Base-by-base conservation (phyloP, 1,140 invertebrate species). In the Pseudoatta argentina region DNA sequence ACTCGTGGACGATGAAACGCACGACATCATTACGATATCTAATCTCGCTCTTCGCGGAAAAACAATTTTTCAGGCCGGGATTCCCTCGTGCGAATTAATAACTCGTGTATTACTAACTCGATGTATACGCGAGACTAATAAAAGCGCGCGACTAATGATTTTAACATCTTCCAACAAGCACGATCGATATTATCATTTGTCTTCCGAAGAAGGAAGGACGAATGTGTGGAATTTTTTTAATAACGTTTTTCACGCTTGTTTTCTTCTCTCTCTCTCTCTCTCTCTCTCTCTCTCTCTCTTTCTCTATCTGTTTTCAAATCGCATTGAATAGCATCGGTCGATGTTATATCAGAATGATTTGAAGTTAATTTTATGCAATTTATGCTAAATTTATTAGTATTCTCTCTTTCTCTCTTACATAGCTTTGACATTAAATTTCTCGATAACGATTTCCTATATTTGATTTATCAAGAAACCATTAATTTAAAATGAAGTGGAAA, bases 31-130 rank as follows among this genome's bases (percentile, higher is more conserved):
- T 69, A 4, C n/a, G 21, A 10, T 73, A 48, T 61, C 55, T 75
- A 63, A 75, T 75, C n/a, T 24, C 39, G 69, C 24, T 18, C 57
- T 83, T 83, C 14, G 69, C 69, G 69, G 79, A 82, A 73, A 75
- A 83, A 75, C 8, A 24, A 51, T 83, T 83, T 83, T 73, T 7
- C 69, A 73, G 57, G 0, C n/a, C 55, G 69, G 79, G 69, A 75
- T 63, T 82, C n/a, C 79, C 79, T 73, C 55, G 69, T 8, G 21
- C 12, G 14, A 61, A 75, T 83, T 34, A 67, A 73, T 75, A 83
- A 44, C 55, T 34, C n/a, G 24, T 51, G 18, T 30, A 30, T 61
- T 51, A 81, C 39, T n/a, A 14, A 34, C 27, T 21, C 69, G 69
- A 51, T 73, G 79, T 7, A 10, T 51, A 51, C 27, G 39, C n/a